Percentiles rank a stretch among this genome's conserved stretches.
Conservation (phyloP, 1,140 invertebrate species). For the Zaprionus kolodkinae region DNA sequence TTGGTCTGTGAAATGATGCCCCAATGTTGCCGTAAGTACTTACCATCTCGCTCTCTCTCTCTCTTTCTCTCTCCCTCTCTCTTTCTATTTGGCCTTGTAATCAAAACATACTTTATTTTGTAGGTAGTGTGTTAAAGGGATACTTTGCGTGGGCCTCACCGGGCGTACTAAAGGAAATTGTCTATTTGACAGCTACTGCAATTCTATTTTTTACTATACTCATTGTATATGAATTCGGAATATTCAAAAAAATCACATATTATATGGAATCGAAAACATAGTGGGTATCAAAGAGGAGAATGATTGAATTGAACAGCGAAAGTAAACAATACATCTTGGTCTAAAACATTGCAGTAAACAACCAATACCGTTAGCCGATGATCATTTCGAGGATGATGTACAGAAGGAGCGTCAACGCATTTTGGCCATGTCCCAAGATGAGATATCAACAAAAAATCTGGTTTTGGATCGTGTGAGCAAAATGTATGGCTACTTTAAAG, state of each 20-base stretch:
- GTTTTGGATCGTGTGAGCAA: constrained; percentile 87
- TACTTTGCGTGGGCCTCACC: constrained; percentile 55
- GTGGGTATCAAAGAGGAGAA: no score
- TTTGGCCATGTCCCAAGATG: constrained; percentile 42
- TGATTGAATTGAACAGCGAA: no score
- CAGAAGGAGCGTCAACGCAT: constrained; percentile 82
- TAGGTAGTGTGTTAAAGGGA: background rate
- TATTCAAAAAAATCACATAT: constrained; percentile 53
- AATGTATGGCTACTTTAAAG: constrained; percentile 87
- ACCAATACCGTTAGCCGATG: constrained; percentile 50
- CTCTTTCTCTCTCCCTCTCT: background rate
- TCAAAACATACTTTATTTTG: background rate
- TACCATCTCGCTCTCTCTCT: background rate
- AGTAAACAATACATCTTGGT: no score
- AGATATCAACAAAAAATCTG: constrained; percentile 72
- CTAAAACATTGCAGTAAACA: constrained; percentile 40
- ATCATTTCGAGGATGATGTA: constrained; percentile 83
- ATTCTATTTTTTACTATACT: constrained; percentile 62
- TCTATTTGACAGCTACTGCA: constrained; percentile 52
- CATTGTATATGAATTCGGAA: constrained; percentile 59
- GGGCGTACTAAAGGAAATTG: constrained; percentile 57
- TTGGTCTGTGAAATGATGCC: constrained; percentile 66
- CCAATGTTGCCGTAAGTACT: constrained; percentile 70
- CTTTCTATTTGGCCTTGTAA: no score
- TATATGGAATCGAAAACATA: background rate